Base-by-base conservation (phyloP, 2,797 vertebrate species). In the Poliocrania exsul region DNA sequence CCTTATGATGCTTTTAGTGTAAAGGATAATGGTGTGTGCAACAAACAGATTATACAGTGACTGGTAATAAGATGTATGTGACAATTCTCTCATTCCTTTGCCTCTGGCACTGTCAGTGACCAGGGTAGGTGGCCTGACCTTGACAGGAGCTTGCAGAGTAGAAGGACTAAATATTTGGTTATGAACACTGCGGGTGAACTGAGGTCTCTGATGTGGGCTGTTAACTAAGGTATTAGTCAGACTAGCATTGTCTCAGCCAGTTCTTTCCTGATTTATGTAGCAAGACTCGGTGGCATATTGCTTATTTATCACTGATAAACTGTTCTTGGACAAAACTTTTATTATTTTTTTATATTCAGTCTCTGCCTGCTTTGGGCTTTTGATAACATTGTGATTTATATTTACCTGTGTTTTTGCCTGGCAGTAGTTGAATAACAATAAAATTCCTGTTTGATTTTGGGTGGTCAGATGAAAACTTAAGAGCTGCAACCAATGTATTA, bases 371-470 rank as follows among this genome's bases (percentile, higher is more conserved):
- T 95, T 92, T 86, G 58, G 62, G 61, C 72, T 93, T 93, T 93
- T 88, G 95, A 97, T 96, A 96, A 93, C 82, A 70, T 90, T 93
- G 72, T 96, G 95, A 97, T 96, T 96, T 96, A 96, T 96, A 86
- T 79, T 96, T 93, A 90, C 77, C 57, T 18, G 0, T 85, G 75
- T 0, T 94, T 94, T 88, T 93, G n/a, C 50, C 79, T 83, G 54
- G 60, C 26, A 13, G 37, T 57, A 23, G 75, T 72, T 86, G 91
- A 94, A 93, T 88, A 93, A 86, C 62, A 93, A 86, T 92, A 95
- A 91, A 90, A 96, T 42, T 83, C 50, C 61, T 83, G 85, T 84
- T 84, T 81, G 75, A 51, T 93, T 95, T 92, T 81, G 70, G 12
- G 73, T 94, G 82, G 79, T 88, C 77, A 86, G 73, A 53, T 66